Evolutionary conservation across 2,113 vertebrate species (phyloP), one percentile per base, ranked within the genome.

Genomic region (Donacobius atricapilla): DNA sequence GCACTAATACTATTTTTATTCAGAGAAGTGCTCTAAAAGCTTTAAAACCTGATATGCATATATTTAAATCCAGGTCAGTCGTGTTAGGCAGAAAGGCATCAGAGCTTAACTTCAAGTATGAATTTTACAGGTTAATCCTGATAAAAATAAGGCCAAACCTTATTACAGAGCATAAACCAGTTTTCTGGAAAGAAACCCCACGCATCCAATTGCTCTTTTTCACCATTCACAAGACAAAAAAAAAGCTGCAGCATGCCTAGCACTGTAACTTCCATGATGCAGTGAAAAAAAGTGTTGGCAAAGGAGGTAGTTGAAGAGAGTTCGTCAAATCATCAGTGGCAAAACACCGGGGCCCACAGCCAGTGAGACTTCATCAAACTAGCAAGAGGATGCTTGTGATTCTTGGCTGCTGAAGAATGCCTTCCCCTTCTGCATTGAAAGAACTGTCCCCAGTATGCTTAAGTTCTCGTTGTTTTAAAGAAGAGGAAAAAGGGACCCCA

Each of bases 61-160:
- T 92, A 89, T 84, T 93, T 96, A 91, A 88, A 96, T 73, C 33
- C 60, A 92, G 94, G 83, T 88, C 86, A 95, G 87, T 70, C 89
- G 91, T 45, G 75, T 91, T 86, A 94, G 85, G 83, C 83, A 94
- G 83, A 87, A 96, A 94, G 57, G 84, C 86, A 96, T 87, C 83
- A 76, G 90, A 90, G 92, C 80, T 96, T 96, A 97, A 90, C 65
- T 96, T 90, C 90, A 90, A 87, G 45, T 64, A 81, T 81, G 90
- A 94, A 93, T 93, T 80, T 95, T 94, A 93, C 13, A 96, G 94
- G 91, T 97, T 95, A 96, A 96, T 95, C 82, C 88, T 90, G 77
- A 87, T 83, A 89, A 95, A 96, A 91, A 78, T 68, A 95, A 88
- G 86, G 77, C 72, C 90, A 94, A 87, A 80, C 54, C 18, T 78